Conservation (phyloP, 1,140 invertebrate species). For the Lamellibrachia luymesi region DNA sequence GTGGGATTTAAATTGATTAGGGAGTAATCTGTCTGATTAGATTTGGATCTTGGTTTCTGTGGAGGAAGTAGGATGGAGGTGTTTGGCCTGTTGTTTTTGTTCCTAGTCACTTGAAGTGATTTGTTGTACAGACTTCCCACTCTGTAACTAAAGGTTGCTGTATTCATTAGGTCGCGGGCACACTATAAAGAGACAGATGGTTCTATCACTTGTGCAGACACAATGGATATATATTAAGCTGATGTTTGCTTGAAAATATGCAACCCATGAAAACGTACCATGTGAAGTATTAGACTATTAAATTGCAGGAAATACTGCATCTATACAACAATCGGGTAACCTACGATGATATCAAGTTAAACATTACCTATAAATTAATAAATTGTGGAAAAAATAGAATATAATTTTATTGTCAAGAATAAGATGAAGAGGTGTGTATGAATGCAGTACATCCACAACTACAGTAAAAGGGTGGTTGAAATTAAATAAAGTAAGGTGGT, state of each 20-base stretch:
- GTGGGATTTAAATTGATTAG: conserved; percentile 5
- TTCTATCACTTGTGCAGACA: neutral
- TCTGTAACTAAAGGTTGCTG: neutral
- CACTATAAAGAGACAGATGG: neutral
- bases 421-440: too few relatives aligned
- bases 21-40: neutral
- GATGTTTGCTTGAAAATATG: neutral
- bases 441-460: too few relatives aligned
- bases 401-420: too few relatives aligned
- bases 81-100: neutral
- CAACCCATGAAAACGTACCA: neutral
- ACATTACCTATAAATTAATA: too few relatives aligned
- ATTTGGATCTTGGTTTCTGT: neutral
- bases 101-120: conserved; percentile 4
- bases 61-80: neutral
- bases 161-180: neutral
- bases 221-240: neutral
- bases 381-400: too few relatives aligned
- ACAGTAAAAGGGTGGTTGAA: too few relatives aligned
- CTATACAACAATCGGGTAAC: too few relatives aligned
- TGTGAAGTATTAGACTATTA: too few relatives aligned
- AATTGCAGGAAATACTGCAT: too few relatives aligned
- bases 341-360: too few relatives aligned
- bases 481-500: too few relatives aligned
- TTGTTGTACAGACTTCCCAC: neutral